Conservation (phyloP, 2,888 invertebrate species). For the Tinea trinotella region DNA sequence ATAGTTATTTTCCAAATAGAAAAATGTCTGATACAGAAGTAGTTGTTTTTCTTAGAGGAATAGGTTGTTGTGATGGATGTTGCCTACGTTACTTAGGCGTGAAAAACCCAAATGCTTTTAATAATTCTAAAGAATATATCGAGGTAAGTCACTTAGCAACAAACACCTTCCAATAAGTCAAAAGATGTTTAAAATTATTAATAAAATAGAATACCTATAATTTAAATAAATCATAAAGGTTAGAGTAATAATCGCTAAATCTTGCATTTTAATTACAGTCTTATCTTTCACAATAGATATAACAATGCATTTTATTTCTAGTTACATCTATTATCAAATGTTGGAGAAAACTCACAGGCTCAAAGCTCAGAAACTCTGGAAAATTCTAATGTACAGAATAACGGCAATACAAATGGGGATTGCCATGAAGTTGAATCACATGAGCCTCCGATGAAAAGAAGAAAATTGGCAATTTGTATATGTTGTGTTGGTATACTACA, state of each 20-base stretch:
- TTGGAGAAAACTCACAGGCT: background rate
- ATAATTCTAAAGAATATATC: slow-evolving; percentile 56
- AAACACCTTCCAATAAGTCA: too few relatives aligned
- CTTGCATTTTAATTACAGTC: too few relatives aligned
- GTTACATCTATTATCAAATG: too few relatives aligned
- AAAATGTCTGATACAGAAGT: slow-evolving; percentile 63
- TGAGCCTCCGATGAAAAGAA: slow-evolving; percentile 45
- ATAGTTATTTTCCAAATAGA: background rate
- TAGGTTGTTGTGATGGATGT: slow-evolving; percentile 79
- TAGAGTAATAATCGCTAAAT: too few relatives aligned
- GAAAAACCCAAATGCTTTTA: slow-evolving; percentile 68
- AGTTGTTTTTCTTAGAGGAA: slow-evolving; percentile 57
- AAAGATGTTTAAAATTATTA: too few relatives aligned
- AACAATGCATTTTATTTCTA: too few relatives aligned
- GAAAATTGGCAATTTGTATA: slow-evolving; percentile 71
- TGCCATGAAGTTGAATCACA: slow-evolving; percentile 44
- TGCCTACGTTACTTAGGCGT: slow-evolving; percentile 78
- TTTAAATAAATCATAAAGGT: too few relatives aligned
- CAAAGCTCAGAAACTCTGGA: background rate
- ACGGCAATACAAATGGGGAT: slow-evolving; percentile 44
- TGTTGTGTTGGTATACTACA: slow-evolving; percentile 83
- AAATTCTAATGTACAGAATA: background rate
- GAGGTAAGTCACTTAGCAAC: slow-evolving; percentile 66
- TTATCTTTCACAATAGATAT: too few relatives aligned
- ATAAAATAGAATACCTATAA: too few relatives aligned